These are phyloP conservation scores for Dioctria linearis DNA, from an alignment of 2,888 invertebrate genomes.

Conservation along the genomic window DNA sequence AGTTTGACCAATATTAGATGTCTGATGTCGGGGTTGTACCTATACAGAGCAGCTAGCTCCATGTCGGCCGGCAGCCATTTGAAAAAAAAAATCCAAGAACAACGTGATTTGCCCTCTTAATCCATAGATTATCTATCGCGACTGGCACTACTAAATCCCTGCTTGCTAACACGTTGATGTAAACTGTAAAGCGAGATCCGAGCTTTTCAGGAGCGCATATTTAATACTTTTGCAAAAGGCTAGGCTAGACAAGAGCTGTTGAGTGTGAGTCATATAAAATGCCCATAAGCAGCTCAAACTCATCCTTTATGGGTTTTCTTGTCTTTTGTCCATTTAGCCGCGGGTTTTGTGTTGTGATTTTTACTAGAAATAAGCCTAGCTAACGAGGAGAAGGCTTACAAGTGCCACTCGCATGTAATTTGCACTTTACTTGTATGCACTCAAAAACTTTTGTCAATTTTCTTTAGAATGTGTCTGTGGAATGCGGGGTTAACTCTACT, in stretches of 20 bases:
- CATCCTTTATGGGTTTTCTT: no score
- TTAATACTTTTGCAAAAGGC: neutral
- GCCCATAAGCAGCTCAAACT: no score
- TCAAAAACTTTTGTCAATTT: slow-evolving; percentile 11
- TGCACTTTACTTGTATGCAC: slow-evolving; percentile 15
- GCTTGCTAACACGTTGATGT: slow-evolving; percentile 1
- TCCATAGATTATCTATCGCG: slow-evolving; percentile 36
- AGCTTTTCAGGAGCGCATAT: neutral
- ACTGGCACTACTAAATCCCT: slow-evolving; percentile 7
- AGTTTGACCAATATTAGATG: neutral
- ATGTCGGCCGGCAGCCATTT: no score
- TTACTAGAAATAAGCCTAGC: no score
- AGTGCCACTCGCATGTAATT: neutral
- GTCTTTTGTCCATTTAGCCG: no score
- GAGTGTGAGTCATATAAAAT: no score
- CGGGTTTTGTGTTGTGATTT: no score
- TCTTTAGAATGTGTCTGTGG: slow-evolving; percentile 4
- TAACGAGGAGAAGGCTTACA: no score
- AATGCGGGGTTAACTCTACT: slow-evolving; percentile 4
- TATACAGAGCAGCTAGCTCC: no score
- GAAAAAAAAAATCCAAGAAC: neutral
- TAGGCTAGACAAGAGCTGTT: no score
- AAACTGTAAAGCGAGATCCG: neutral
- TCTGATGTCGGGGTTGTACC: no score
- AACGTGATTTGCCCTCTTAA: slow-evolving; percentile 38